Conservation (phyloP, 30 jellyfish, hydroid and myxozoan species). For the Haliclystus octoradiatus region DNA sequence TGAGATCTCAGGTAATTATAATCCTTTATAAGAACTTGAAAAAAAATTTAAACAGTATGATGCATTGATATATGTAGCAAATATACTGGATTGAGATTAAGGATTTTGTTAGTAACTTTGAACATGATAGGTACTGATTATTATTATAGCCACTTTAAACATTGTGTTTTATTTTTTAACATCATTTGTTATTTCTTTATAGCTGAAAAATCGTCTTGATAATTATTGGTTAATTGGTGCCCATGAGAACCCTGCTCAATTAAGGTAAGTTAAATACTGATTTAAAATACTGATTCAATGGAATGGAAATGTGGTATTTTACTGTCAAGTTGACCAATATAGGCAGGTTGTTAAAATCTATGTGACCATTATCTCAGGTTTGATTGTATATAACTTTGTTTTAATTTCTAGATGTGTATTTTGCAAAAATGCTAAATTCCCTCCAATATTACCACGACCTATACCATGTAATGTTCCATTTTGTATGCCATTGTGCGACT, state of each 20-base stretch:
- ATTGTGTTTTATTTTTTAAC: background rate
- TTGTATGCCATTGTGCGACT: slow-evolving; percentile 70
- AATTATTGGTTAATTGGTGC: slow-evolving; percentile 81
- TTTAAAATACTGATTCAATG: background rate
- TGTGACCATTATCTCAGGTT: background rate
- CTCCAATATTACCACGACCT: slow-evolving; percentile 84
- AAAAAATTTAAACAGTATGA: too few species aligned
- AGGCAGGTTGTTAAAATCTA: background rate
- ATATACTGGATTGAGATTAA: too few species aligned
- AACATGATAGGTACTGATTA: background rate
- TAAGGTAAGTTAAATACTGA: slow-evolving; percentile 31
- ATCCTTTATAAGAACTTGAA: too few species aligned
- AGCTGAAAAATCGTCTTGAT: slow-evolving; percentile 75
- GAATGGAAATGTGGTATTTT: background rate
- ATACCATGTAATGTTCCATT: slow-evolving; percentile 57
- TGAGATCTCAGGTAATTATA: background rate
- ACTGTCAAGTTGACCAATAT: background rate
- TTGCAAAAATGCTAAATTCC: slow-evolving; percentile 84
- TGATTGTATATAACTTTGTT: background rate
- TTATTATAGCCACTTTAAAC: background rate
- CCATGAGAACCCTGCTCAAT: slow-evolving; percentile 68
- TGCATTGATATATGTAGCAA: too few species aligned
- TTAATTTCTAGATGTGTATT: slow-evolving; percentile 39
- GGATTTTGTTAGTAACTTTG: background rate
- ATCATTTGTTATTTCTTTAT: background rate